Evolutionary conservation across 2,797 vertebrate genomes (phyloP).

Genomic region (Siniperca scherzeri): DNA sequence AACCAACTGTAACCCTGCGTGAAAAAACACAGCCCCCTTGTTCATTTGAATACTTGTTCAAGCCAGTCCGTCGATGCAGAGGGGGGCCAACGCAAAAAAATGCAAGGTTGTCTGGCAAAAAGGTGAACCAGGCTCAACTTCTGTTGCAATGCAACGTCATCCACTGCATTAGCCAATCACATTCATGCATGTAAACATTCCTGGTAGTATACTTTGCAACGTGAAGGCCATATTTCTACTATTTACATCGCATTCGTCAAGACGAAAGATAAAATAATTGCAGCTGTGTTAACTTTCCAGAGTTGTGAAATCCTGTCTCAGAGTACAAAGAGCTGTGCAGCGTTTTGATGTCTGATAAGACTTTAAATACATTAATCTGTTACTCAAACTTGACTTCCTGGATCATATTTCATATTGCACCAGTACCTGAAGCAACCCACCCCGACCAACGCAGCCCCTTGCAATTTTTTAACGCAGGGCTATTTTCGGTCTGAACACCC

Average conservation of each 20-base stretch:
- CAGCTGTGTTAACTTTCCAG: not conserved
- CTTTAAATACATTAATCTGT: slow-evolving; percentile 18
- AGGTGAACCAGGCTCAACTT: not conserved
- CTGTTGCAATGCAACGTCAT: not conserved
- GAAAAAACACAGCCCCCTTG: not conserved
- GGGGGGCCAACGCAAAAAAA: not conserved
- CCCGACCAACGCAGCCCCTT: not conserved
- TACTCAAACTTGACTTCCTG: slow-evolving; percentile 22
- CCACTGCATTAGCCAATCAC: not conserved
- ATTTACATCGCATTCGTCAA: not conserved
- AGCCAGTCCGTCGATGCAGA: not conserved
- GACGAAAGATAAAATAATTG: not conserved
- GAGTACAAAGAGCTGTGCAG: slow-evolving; percentile 16
- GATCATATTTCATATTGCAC: not conserved
- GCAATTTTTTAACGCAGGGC: not conserved
- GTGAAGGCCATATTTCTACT: not conserved
- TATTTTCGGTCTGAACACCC: not conserved
- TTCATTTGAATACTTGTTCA: slow-evolving; percentile 13
- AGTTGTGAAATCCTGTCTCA: not conserved
- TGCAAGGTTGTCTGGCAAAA: not conserved
- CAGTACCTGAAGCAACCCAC: not conserved
- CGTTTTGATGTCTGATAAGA: not conserved
- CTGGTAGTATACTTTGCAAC: not conserved
- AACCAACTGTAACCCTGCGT: not conserved
- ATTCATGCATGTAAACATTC: not conserved